Percentiles rank a stretch among this genome's conserved stretches.
Evolutionary conservation across 35 echinoderm and acorn worm species (phyloP).

Genomic region (Chiridota heheva): DNA sequence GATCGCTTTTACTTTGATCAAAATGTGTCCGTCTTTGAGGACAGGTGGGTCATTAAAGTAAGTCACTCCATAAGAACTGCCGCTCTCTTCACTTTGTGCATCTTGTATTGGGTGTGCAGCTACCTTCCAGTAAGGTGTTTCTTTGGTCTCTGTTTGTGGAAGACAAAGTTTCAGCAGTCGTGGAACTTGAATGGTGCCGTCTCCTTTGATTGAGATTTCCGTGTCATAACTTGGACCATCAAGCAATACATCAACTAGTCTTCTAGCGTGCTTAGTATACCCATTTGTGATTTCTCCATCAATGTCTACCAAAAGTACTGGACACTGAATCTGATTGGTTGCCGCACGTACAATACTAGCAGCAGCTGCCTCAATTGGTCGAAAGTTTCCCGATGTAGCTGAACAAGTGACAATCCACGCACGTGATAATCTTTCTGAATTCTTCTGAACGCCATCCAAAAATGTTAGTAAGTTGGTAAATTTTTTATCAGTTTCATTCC

Average conservation of each 20-base stretch:
- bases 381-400: not conserved
- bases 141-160: not conserved
- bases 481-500: slow-evolving; percentile 21
- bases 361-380: slow-evolving; percentile 3
- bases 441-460: slow-evolving; percentile 42
- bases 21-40: not conserved
- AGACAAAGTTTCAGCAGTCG: slow-evolving; percentile 31
- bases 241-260: slow-evolving; percentile 25
- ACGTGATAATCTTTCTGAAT: slow-evolving; percentile 44
- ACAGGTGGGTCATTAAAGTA: too few relatives aligned
- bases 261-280: not conserved
- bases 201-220: slow-evolving; percentile 27
- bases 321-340: slow-evolving; percentile 60
- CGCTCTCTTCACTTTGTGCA: too few relatives aligned
- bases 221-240: slow-evolving; percentile 35
- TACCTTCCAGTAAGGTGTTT: slow-evolving; percentile 61
- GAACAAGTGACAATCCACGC: slow-evolving; percentile 64
- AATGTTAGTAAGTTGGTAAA: slow-evolving; percentile 52
- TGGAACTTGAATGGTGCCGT: slow-evolving; percentile 25
- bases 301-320: slow-evolving; percentile 45
- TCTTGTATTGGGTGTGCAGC: too few relatives aligned
- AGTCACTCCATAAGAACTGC: too few relatives aligned
- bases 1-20: slow-evolving; percentile 59
- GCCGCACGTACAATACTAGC: slow-evolving; percentile 58
- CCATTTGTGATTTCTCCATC: slow-evolving; percentile 42